Percentiles rank a stretch among this genome's conserved stretches.
These are phyloP conservation scores for Chitala chitala DNA, from an alignment of 2,113 vertebrate genomes.

Conservation along the genomic window DNA sequence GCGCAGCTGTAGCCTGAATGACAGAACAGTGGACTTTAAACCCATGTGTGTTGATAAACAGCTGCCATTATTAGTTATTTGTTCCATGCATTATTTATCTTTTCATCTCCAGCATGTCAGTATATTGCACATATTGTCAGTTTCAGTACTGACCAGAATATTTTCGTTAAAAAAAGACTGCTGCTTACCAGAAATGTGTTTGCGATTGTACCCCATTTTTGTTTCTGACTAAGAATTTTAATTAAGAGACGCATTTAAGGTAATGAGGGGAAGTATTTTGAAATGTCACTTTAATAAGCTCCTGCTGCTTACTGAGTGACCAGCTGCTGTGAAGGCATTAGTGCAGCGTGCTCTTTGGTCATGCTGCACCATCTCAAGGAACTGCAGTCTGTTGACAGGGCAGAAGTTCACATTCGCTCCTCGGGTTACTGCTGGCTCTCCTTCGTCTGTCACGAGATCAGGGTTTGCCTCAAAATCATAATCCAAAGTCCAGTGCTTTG, in stretches of 20 bases:
- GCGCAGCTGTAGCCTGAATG: not conserved
- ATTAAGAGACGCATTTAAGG: conserved; percentile 19
- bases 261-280: conserved; percentile 15
- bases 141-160: not conserved
- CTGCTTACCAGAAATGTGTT: not conserved
- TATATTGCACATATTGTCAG: not conserved
- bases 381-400: conserved; percentile 34
- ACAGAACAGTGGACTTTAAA: conserved; percentile 2
- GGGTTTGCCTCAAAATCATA: not conserved
- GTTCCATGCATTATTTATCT: not conserved
- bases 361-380: conserved; percentile 13
- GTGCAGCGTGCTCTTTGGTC: not conserved
- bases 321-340: not conserved
- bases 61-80: too few species aligned
- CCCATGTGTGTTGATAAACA: not conserved
- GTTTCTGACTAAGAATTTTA: not conserved
- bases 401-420: conserved; percentile 59
- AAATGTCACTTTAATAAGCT: conserved; percentile 4
- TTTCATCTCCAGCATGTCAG: not conserved
- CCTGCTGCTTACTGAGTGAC: not conserved
- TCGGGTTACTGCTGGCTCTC: conserved; percentile 33
- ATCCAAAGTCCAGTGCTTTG: not conserved
- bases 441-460: not conserved
- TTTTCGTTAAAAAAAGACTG: not conserved
- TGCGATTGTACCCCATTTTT: not conserved